Base-by-base conservation (phyloP, 1,140 invertebrate genomes). In the Muscidifurax raptorellus region DNA sequence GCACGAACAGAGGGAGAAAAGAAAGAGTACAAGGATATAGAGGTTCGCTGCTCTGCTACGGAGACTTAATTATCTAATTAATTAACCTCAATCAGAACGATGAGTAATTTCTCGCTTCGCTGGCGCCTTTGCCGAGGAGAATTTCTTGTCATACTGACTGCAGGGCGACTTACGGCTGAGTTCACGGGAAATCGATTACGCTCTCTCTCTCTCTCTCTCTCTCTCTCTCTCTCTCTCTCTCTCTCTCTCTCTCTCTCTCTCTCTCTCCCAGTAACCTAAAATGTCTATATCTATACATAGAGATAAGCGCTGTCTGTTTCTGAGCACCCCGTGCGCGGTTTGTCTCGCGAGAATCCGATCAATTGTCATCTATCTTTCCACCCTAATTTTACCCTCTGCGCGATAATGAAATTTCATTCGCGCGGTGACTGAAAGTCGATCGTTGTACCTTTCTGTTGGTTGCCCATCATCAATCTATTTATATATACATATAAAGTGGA, bases 61-160 rank as follows among this genome's bases (percentile, higher is more conserved):
- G 88, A 87, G 90, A 91, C 91, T 93, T 93, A 92, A 93, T 93
- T 93, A 93, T 93, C 92, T 93, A 93, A 93, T 93, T 92, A 93
- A 93, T 93, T 93, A 93, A 93, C 92, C 91, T 92, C 92, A 93
- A 93, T 93, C 92, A 92, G 91, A 93, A 92, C 91, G 92, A 93
- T 93, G 92, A 93, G 92, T 93, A 93, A 93, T 93, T 93, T 93
- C 92, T 91, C 92, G 92, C 89, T 93, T 87, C 90, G 92, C 85
- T 93, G 92, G 90, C 90, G 91, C 91, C 91, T 93, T 93, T 93
- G 91, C 90, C 83, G 82, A 76, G 86, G 89, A 90, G 91, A 91
- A 90, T 92, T 93, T 92, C 92, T 93, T 92, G 92, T 93, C 91
- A 91, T 91, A 91, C 88, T 87, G 90, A 92, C 90, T 91, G 88